Evolutionary conservation across 2,797 vertebrate species (phyloP).

Genomic region (Austrolebias charrua): DNA sequence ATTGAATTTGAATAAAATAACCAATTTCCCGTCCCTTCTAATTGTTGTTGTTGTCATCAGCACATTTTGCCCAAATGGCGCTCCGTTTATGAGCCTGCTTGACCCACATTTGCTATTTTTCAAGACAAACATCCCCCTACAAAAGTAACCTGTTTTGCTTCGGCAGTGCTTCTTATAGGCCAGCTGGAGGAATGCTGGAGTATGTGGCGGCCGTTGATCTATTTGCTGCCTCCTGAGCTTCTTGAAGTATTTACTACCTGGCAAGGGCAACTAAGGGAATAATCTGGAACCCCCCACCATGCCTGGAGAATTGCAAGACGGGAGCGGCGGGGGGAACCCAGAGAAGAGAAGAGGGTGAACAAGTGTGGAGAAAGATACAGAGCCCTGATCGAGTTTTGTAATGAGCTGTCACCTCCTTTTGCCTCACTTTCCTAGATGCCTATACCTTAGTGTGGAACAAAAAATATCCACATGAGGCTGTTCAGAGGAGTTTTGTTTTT

Average conservation of each 20-base stretch:
- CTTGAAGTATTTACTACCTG: constrained; percentile 65
- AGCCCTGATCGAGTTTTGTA: constrained; percentile 48
- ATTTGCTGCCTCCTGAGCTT: constrained; percentile 51
- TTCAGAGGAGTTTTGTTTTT: neutral
- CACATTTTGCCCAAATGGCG: constrained; percentile 5
- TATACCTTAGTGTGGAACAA: constrained; percentile 34
- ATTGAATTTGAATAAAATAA: constrained; percentile 3
- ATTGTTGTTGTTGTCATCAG: neutral
- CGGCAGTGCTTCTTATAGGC: constrained; percentile 1
- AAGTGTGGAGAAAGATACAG: constrained; percentile 29
- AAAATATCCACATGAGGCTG: constrained; percentile 7
- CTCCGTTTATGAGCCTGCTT: neutral
- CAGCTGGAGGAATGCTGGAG: constrained; percentile 29
- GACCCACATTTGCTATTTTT: constrained; percentile 20
- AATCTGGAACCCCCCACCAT: constrained; percentile 40
- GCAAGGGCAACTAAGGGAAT: constrained; percentile 59
- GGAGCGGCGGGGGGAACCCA: neutral
- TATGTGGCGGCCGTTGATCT: constrained; percentile 55
- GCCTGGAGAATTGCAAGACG: constrained; percentile 23
- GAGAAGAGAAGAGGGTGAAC: constrained; percentile 12
- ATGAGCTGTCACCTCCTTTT: constrained; percentile 64
- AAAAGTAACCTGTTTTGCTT: neutral
- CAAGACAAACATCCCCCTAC: neutral
- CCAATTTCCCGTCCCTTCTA: neutral
- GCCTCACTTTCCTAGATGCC: constrained; percentile 36